phyloP scores from a whole-genome alignment of 2,113 vertebrate genomes.

The Hippolais icterina region DNA sequence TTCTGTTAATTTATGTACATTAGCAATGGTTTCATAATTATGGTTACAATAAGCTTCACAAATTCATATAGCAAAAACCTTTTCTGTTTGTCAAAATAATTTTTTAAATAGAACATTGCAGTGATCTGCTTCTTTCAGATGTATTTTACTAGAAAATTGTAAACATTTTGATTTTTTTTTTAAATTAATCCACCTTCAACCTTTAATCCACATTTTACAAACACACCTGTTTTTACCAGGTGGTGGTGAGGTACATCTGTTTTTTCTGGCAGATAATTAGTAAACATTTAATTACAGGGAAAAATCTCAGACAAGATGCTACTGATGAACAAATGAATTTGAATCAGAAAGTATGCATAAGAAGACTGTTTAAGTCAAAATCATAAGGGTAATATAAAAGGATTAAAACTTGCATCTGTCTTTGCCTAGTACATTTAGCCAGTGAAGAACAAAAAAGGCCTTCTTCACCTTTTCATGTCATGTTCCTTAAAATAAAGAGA shows the following conservation, averaged over 20 bases:
- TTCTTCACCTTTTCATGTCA: background rate
- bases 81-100: background rate
- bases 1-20: background rate
- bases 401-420: background rate
- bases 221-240: background rate
- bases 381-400: background rate
- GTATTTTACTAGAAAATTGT: background rate
- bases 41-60: background rate
- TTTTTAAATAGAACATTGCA: background rate
- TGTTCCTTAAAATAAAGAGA: background rate
- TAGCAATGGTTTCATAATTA: background rate
- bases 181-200: background rate
- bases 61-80: background rate
- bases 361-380: background rate
- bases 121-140: background rate
- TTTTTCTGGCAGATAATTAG: background rate
- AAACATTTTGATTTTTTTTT: background rate
- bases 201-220: background rate
- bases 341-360: background rate
- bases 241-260: background rate
- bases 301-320: background rate
- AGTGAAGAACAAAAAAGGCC: background rate
- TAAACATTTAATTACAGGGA: background rate
- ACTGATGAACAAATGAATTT: background rate
- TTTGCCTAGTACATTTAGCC: background rate